Base-by-base conservation (phyloP, 2,797 vertebrate species). In the Ctenochaetus hawaiiensis region DNA sequence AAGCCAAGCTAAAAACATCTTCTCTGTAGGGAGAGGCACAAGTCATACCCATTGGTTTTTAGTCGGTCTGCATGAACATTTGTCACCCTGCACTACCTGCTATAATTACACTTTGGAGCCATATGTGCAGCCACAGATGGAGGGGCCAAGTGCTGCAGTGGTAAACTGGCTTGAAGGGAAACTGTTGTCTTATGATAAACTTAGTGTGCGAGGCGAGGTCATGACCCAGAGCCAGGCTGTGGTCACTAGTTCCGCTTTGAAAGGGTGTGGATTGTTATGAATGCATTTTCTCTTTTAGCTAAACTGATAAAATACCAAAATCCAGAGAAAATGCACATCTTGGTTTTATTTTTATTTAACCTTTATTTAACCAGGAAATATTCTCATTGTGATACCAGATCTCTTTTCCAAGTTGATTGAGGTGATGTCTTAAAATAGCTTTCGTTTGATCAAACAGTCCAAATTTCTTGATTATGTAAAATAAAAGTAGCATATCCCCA, bases 131-230 rank as follows among this genome's bases (percentile, higher is more conserved):
- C 63, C 37, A 37, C 45, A 51, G 47, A 52, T 7, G 6, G 41
- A 26, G 12, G 34, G 20, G n/a, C 41, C 2, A 9, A 39, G n/a
- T 20, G 20, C 49, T 67, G 61, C 47, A 18, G 53, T 8, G 14
- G 4, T 23, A 6, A n/a, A 11, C 16, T 13, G 18, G 5, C 39
- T 1, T 11, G 72, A 58, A 34, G 6, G 14, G 16, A 80, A 84
- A 48, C 67, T 75, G 63, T 44, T 49, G 20, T 41, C 26, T 59
- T 44, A 62, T 78, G 78, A 83, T 68, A 71, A 70, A 68, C 18
- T 5, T 16, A 67, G 43, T 23, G 14, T 52, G 37, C 18, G 63
- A 61, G 8, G 12, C 12, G 44, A 57, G 67, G 78, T 77, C 56
- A 44, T 65, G 80, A 59, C 60, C 63, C 68, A 4, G 5, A 59